These are phyloP conservation scores for Mormoops blainvillei DNA, from an alignment of 2,113 vertebrate genomes.

Conservation along the genomic window DNA sequence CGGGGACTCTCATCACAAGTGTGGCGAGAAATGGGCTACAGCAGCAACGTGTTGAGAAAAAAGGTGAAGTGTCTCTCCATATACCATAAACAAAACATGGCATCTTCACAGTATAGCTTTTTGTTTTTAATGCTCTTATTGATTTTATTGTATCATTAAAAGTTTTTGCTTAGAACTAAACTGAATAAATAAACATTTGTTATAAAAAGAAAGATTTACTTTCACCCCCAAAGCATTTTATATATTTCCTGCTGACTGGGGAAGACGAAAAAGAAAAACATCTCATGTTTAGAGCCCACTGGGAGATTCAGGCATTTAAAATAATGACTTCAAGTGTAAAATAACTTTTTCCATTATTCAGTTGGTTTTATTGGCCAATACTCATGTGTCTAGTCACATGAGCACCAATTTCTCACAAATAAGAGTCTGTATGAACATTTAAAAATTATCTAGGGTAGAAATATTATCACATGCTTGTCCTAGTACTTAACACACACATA, in stretches of 20 bases:
- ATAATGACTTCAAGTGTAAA: neutral
- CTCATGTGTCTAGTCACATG: neutral
- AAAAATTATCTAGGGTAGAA: neutral
- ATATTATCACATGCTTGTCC: neutral
- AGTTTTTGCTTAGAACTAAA: conserved; percentile 7
- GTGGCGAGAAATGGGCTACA: neutral
- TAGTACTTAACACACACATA: neutral
- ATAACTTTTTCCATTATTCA: neutral
- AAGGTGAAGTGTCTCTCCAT: neutral
- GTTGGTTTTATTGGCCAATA: neutral
- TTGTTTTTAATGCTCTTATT: neutral
- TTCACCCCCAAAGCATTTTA: neutral
- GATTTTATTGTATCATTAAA: neutral
- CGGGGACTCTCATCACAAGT: neutral
- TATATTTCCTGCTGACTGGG: neutral
- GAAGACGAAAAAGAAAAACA: neutral
- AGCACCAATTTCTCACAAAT: neutral
- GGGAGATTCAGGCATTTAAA: neutral
- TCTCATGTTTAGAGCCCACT: neutral
- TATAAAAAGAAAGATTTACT: neutral
- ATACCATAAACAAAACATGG: neutral
- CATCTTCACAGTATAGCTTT: neutral
- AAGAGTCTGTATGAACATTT: neutral
- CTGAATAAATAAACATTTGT: neutral
- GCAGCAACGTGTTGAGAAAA: neutral